These are phyloP conservation scores for Callimorpha dominula DNA, from an alignment of 2,888 invertebrate genomes.

Conservation along the genomic window DNA sequence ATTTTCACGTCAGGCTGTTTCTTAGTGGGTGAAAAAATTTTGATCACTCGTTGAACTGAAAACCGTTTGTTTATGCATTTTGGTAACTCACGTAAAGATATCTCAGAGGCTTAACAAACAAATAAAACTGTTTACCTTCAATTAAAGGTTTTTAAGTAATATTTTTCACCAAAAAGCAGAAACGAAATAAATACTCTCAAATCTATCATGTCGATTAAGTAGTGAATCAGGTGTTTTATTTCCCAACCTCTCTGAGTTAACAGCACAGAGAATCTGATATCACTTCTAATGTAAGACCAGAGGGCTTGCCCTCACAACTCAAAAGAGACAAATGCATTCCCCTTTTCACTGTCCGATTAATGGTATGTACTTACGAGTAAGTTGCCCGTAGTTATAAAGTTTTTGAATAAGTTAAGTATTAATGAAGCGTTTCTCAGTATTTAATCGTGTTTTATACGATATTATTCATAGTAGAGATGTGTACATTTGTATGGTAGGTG, in stretches of 20 bases:
- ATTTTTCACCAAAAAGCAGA: neutral
- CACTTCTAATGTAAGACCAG: constrained; percentile 9
- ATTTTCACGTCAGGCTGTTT: no score
- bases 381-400: constrained; percentile 12
- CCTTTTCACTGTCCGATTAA: constrained; percentile 16
- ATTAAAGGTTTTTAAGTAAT: neutral
- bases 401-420: constrained; percentile 8
- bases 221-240: constrained; percentile 7
- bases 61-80: no score
- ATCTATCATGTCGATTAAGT: neutral
- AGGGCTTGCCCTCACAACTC: constrained; percentile 6
- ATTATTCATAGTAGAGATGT: no score
- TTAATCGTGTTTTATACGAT: neutral
- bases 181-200: neutral
- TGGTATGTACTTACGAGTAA: neutral
- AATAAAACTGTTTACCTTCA: no score
- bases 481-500: no score
- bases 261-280: constrained; percentile 11
- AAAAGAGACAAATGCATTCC: constrained; percentile 23
- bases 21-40: no score
- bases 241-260: constrained; percentile 10
- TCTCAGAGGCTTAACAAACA: no score
- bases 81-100: no score
- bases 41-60: no score
- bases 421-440: constrained; percentile 2